These are phyloP conservation scores for Papilio helenus DNA, from an alignment of 1,140 invertebrate genomes.

Conservation along the genomic window DNA sequence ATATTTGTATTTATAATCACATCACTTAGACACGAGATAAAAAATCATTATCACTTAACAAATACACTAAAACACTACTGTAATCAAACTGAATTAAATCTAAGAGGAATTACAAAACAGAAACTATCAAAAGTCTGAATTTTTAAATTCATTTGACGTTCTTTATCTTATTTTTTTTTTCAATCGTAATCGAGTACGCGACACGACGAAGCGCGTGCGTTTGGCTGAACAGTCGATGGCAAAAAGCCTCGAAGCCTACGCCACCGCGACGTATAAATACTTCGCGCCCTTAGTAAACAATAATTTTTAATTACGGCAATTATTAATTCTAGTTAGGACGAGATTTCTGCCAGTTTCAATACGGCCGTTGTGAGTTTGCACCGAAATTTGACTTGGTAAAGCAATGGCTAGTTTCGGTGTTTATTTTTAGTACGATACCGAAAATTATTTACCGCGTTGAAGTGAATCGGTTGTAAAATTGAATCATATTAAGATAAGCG, in stretches of 20 bases:
- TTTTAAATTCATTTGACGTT: background rate
- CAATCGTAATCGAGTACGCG: background rate
- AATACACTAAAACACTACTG: constrained; percentile 42
- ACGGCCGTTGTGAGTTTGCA: background rate
- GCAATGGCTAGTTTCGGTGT: constrained; percentile 26
- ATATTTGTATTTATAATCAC: constrained; percentile 39
- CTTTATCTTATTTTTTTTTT: background rate
- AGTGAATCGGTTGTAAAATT: constrained; percentile 53
- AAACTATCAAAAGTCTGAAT: background rate
- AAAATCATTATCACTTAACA: constrained; percentile 50
- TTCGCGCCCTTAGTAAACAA: constrained; percentile 61
- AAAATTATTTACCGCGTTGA: constrained; percentile 27
- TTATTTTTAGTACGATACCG: constrained; percentile 52
- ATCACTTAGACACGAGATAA: constrained; percentile 46
- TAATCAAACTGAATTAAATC: constrained; percentile 12
- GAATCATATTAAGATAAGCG: constrained; percentile 37
- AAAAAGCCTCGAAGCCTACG: constrained; percentile 53
- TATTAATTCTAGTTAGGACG: constrained; percentile 73
- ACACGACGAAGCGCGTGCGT: constrained; percentile 50
- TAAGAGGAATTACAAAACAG: background rate
- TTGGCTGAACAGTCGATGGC: constrained; percentile 47
- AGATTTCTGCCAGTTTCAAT: constrained; percentile 73
- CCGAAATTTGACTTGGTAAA: constrained; percentile 11
- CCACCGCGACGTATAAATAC: constrained; percentile 56
- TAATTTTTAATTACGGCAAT: constrained; percentile 73